Evolutionary conservation across 2,113 vertebrate genomes (phyloP).

Genomic region (Natator depressus): DNA sequence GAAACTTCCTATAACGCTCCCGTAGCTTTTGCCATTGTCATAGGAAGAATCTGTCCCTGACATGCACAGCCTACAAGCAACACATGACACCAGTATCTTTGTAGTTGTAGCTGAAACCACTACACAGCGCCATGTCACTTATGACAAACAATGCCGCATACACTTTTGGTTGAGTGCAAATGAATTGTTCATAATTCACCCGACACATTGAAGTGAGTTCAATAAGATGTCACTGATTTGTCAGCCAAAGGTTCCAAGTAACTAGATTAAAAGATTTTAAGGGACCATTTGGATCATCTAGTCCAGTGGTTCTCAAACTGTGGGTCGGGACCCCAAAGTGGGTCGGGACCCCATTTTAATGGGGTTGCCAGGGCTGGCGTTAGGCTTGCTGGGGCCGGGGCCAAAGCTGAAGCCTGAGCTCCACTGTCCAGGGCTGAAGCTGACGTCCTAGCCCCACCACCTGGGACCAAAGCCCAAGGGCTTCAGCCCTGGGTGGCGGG

Average conservation of each 20-base stretch:
- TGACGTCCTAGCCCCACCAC: too few relatives aligned
- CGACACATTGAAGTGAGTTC: background rate
- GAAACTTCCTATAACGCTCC: background rate
- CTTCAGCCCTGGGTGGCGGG: too few relatives aligned
- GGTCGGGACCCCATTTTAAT: too few relatives aligned
- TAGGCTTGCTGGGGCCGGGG: too few relatives aligned
- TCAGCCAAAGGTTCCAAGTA: background rate
- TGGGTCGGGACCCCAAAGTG: too few relatives aligned
- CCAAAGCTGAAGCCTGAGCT: too few relatives aligned
- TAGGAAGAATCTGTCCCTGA: background rate
- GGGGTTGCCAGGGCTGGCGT: too few relatives aligned
- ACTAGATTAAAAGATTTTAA: background rate
- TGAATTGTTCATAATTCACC: background rate
- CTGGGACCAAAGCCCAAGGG: too few relatives aligned
- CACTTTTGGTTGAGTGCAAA: background rate
- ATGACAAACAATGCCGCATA: background rate
- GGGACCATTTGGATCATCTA: background rate
- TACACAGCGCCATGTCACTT: background rate
- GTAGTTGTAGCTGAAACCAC: background rate
- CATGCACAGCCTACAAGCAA: accelerated
- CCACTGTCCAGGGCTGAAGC: too few relatives aligned
- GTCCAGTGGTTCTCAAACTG: too few relatives aligned
- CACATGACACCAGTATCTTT: accelerated
- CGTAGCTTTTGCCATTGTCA: background rate
- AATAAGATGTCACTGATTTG: background rate